A percentile compares a stretch with the other conserved stretches of the same genome.
Conservation (phyloP, 2,797 vertebrate species). For the Florisuga fusca region DNA sequence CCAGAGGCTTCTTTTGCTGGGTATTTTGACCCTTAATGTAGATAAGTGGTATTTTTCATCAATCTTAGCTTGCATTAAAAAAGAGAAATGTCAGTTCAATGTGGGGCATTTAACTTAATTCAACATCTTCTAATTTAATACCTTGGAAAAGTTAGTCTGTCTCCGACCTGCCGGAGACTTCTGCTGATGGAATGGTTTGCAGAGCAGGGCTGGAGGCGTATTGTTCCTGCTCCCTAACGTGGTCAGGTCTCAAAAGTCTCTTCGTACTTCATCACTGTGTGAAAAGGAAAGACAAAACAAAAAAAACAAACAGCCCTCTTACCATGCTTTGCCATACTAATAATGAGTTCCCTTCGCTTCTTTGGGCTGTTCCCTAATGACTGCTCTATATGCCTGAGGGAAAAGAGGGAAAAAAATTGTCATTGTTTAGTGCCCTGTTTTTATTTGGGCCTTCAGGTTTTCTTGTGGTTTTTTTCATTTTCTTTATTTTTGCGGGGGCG, state of each 20-base stretch:
- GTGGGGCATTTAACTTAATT: constrained; percentile 85
- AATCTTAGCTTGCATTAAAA: constrained; percentile 86
- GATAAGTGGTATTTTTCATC: constrained; percentile 97
- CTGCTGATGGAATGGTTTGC: constrained; percentile 79
- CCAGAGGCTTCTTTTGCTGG: constrained; percentile 83
- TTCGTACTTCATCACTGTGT: neutral
- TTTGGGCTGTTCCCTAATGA: neutral
- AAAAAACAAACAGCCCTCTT: neutral
- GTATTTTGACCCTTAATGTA: constrained; percentile 95
- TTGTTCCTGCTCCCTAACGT: constrained; percentile 37
- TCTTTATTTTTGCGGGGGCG: neutral
- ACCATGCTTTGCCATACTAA: neutral
- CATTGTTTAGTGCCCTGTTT: neutral
- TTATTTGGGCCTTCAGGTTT: neutral
- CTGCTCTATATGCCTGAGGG: neutral
- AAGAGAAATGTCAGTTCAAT: constrained; percentile 85
- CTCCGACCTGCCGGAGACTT: constrained; percentile 75
- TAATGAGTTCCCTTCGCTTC: constrained; percentile 9
- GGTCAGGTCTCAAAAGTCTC: constrained; percentile 22
- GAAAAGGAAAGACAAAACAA: neutral
- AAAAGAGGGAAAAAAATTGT: neutral
- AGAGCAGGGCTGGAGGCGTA: constrained; percentile 9
- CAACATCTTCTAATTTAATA: constrained; percentile 88
- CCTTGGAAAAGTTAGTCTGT: constrained; percentile 81
- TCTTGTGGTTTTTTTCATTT: neutral